Base-by-base conservation (phyloP, 2,113 vertebrate genomes). In the Vimba vimba region DNA sequence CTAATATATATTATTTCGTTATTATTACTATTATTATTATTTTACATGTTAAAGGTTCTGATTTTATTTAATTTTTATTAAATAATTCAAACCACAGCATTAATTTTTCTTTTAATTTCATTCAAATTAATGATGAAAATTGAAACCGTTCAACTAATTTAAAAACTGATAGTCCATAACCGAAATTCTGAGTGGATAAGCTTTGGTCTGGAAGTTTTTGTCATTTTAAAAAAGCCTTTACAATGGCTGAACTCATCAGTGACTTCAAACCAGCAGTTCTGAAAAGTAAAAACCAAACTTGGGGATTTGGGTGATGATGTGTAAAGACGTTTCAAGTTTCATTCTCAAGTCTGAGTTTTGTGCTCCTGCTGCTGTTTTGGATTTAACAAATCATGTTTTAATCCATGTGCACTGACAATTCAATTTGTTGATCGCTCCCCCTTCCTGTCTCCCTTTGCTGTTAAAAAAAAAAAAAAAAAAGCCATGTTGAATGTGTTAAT, bases 401-500 rank as follows among this genome's bases (percentile, higher is more conserved):
- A 97, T 97, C 96, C 96, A 94, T 96, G 96, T 97, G 97, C 97
- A 97, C 7, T 98, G 96, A 98, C 97, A 98, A 98, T 98, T 98
- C 96, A 98, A 98, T 99, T 98, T 97, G 96, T 97, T 97, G 96
- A 97, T 97, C 95, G 95, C 95, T 96, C 95, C 95, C 95, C 45
- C 45, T 50, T 64, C 55, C 55, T 62, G 27, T 64, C 94, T 94
- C 94, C 93, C 91, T 92, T 95, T 95, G 94, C 94, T 94, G 94
- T 86, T 68, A 75, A 89, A 87, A 88, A 89, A 88, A 89, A 90
- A 89, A 90, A 89, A 94, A 91, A 93, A 93, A 97, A 96, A 96
- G 97, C 96, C 96, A 95, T 93, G 95, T 96, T 96, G 97, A 97
- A 99, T 97, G 96, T 98, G 97, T 98, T 99, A 98, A 99, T 99